These are phyloP conservation scores for Venustaconcha ellipsiformis DNA, from an alignment of 1,140 invertebrate species.

Conservation along the genomic window DNA sequence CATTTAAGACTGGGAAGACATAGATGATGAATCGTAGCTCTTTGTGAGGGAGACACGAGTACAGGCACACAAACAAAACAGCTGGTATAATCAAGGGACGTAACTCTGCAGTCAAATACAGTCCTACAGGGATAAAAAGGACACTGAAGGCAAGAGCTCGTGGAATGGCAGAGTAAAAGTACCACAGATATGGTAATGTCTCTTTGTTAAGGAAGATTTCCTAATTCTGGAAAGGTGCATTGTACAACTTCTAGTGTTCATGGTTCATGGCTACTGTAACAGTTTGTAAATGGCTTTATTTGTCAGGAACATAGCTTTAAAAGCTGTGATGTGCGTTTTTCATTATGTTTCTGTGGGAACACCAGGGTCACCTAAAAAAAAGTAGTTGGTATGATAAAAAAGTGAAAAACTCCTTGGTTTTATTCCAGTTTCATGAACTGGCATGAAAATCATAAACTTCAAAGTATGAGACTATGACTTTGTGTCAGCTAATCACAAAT, in stretches of 20 bases:
- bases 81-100: conserved; percentile 80
- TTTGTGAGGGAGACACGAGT: conserved; percentile 97
- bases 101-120: conserved; percentile 80
- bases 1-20: conserved; percentile 92
- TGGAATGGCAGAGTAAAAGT: conserved; percentile 97
- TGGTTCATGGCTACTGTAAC: no score
- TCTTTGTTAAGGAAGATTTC: conserved; percentile 65
- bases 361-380: not conserved
- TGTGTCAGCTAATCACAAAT: no score
- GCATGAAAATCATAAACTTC: no score
- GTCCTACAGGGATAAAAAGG: conserved; percentile 85
- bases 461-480: no score
- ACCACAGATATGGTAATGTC: conserved; percentile 98
- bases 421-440: no score
- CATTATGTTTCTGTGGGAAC: no score
- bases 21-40: conserved; percentile 99
- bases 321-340: no score
- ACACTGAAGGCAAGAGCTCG: conserved; percentile 86
- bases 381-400: not conserved
- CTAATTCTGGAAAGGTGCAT: not conserved
- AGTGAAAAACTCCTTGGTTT: no score
- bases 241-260: no score
- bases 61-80: conserved; percentile 87
- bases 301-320: no score
- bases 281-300: no score